Base-by-base conservation (phyloP, 2,888 invertebrate species). In the Parnassius glacialis region DNA sequence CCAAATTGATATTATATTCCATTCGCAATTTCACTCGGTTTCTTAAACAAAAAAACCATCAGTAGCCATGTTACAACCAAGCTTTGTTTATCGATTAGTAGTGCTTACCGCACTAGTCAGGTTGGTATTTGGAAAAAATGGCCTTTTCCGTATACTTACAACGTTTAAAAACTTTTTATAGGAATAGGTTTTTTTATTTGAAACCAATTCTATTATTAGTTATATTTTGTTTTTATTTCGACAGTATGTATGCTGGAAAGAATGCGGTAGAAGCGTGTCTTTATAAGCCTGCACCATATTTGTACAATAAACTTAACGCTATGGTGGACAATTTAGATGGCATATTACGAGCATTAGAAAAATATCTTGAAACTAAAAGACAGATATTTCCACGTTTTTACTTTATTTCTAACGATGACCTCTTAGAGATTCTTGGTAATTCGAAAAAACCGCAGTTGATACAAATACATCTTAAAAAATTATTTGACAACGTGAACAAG, bases 281-380 rank as follows among this genome's bases (percentile, higher is more conserved):
- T n/a, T 93, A 92, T 64, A 90, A 92, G 62, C 92, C 93, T 52
- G 82, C 92, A 0, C 94, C 94, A 0, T 93, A 92, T 69, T 83
- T 97, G 16, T 91, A 94, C 54, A 94, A 95, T 69, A 93, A 93
- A 70, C 87, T 97, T 59, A 95, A 93, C 67, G 87, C 91, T 70
- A 95, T 97, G 94, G 94, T 94, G 70, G 93, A 94, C 60, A 94
- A 94, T 70, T 88, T 97, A 66, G 97, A 97, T 79, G 85, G 92
- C 45, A 96, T 97, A 70, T 95, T 97, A 77, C 93, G 96, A 75
- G 95, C 96, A 0, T 86, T 98, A 58, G 97, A 97, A 81, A 93
- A 94, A 78, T 98, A 97, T 83, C 90, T 98, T 66, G 97, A 98
- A 87, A 95, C 95, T 0, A 98, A 98, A 79, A 92, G 97, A n/a